phyloP scores from a whole-genome alignment of 1,140 invertebrate species.

The Eufriesea mexicana region DNA sequence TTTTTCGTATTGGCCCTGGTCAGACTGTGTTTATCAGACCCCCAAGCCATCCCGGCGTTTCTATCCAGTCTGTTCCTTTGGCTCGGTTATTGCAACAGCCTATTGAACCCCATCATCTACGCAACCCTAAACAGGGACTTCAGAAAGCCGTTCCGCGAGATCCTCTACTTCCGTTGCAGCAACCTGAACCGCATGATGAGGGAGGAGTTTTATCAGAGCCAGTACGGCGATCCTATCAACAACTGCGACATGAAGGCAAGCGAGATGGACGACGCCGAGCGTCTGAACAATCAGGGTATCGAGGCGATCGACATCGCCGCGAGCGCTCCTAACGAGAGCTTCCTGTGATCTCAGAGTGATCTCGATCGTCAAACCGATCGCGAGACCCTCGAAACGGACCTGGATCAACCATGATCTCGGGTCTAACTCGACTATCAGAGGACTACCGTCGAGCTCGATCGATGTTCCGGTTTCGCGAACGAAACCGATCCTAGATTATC shows the following conservation, averaged over 20 bases:
- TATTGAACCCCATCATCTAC: slow-evolving; percentile 96
- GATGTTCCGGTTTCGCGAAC: not conserved
- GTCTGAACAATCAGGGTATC: slow-evolving; percentile 63
- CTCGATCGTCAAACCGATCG: not conserved
- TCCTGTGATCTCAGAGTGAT: slow-evolving; percentile 74
- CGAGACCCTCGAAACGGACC: not conserved
- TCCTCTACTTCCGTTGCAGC: slow-evolving; percentile 93
- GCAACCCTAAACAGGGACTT: slow-evolving; percentile 96
- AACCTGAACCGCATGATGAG: slow-evolving; percentile 95
- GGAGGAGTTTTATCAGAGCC: slow-evolving; percentile 95
- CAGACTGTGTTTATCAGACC: slow-evolving; percentile 89
- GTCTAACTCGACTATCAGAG: too few species aligned
- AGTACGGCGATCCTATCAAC: slow-evolving; percentile 90
- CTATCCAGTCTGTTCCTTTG: slow-evolving; percentile 88
- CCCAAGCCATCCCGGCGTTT: slow-evolving; percentile 85
- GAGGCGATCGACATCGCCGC: slow-evolving; percentile 56
- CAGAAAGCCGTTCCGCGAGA: slow-evolving; percentile 95
- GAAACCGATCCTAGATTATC: not conserved
- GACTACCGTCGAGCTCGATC: not conserved
- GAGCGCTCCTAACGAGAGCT: slow-evolving; percentile 78
- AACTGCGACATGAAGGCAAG: slow-evolving; percentile 76
- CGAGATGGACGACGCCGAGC: slow-evolving; percentile 67
- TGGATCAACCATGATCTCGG: not conserved
- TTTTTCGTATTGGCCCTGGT: slow-evolving; percentile 97
- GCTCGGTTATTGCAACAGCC: slow-evolving; percentile 96